phyloP scores from a whole-genome alignment of 2,113 vertebrate species.

The Mustela nigripes region DNA sequence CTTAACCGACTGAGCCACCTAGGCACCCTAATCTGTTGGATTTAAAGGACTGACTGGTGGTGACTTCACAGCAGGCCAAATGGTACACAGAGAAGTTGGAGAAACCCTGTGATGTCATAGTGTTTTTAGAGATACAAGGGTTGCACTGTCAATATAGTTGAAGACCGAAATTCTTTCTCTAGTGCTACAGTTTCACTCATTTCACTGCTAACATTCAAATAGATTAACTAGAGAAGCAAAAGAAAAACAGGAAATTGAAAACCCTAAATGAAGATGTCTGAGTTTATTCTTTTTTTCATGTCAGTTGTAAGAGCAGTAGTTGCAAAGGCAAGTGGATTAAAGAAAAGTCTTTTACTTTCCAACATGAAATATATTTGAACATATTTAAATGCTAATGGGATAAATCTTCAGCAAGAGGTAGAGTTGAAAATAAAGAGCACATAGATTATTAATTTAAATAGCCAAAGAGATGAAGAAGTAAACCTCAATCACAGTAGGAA shows the following conservation, averaged over 20 bases:
- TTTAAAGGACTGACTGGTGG: neutral
- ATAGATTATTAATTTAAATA: slow-evolving; percentile 3
- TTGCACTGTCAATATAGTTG: neutral
- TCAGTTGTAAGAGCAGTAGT: neutral
- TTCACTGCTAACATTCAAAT: neutral
- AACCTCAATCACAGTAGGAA: neutral
- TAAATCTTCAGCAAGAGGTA: neutral
- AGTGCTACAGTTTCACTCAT: neutral
- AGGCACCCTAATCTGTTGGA: neutral
- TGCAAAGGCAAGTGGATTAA: neutral
- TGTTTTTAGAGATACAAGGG: neutral
- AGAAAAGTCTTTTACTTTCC: neutral
- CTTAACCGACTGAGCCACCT: too few relatives aligned
- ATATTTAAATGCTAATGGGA: neutral
- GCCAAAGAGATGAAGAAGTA: neutral
- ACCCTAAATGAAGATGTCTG: neutral
- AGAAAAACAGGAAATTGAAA: neutral
- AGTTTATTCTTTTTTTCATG: neutral
- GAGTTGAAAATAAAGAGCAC: neutral
- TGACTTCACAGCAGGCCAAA: neutral
- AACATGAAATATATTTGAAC: neutral
- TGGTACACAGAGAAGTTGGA: neutral
- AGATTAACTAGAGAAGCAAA: neutral
- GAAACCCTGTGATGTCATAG: neutral
- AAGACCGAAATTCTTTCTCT: neutral